Base-by-base conservation (phyloP, 2,888 invertebrate genomes). In the Gerris lacustris region DNA sequence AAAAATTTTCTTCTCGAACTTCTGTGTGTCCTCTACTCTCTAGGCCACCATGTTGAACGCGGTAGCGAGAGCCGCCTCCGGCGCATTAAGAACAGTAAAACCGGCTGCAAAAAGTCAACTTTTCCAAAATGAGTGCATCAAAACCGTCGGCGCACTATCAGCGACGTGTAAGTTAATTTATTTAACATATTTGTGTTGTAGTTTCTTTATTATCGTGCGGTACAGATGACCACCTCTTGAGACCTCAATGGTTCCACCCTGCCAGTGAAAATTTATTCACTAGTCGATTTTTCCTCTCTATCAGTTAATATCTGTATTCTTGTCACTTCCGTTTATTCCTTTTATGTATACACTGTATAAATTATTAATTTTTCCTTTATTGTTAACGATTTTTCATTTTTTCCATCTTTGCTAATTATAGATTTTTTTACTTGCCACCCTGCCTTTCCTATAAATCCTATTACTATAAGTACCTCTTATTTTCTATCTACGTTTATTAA, bases 81-180 rank as follows among this genome's bases (percentile, higher is more conserved):
- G 84, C 75, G 82, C 84, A 78, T 79, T 85, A 73, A 84, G 83
- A 81, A 83, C 83, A 76, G 82, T 84, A 74, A 85, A 85, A 80
- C 82, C 84, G 73, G 78, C 81, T 75, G 79, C 82, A 76, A 77
- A 79, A 72, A 77, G 81, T 66, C 79, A 80, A 75, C 76, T 82
- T 73, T 77, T 83, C 45, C 82, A 82, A 76, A 82, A 82, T 78
- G 83, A 84, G 79, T 79, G 82, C 67, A 77, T 81, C 45, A 84
- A 83, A 79, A 79, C 82, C 72, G 78, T 84, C 67, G 82, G 83
- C 72, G 81, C 82, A 72, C 78, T 83, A 75, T 81, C 82, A 74
- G 80, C 80, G 55, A 82, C 82, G 77, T 83, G 85, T 84, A 79
- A 84, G 84, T 84, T 79, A 76, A 70, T 74, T 67, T 67, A 71